Percentiles rank a stretch among this genome's conserved stretches.
Conservation (phyloP, 2,113 vertebrate species). For the Theropithecus gelada region DNA sequence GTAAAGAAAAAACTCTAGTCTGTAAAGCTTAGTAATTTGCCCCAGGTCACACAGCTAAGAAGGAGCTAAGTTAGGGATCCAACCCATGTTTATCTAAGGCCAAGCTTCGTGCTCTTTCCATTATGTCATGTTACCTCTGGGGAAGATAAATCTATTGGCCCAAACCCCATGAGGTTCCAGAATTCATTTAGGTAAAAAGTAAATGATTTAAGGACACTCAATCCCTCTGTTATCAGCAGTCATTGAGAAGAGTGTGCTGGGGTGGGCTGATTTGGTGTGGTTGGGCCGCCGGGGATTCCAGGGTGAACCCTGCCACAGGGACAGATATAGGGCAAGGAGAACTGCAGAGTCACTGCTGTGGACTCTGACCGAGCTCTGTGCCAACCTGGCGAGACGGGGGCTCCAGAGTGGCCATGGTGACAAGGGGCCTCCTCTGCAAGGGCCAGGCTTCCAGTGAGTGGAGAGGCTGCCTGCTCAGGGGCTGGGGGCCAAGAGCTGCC, state of each 20-base stretch:
- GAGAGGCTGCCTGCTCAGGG: neutral
- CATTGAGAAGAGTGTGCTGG: neutral
- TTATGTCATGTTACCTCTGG: neutral
- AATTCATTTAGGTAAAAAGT: neutral
- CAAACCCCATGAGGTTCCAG: neutral
- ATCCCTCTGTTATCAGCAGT: neutral
- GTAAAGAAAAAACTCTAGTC: neutral
- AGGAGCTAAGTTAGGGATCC: slow-evolving; percentile 26
- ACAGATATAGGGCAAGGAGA: rapidly evolving
- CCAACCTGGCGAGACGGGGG: rapidly evolving
- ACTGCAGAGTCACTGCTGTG: rapidly evolving
- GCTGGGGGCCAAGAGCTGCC: neutral
- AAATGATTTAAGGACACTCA: neutral
- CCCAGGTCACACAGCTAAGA: slow-evolving; percentile 39
- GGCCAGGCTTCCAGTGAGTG: neutral
- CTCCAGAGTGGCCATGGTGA: neutral
- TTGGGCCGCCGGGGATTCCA: neutral
- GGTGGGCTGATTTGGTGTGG: neutral
- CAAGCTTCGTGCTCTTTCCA: slow-evolving; percentile 21
- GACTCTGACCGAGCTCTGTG: neutral
- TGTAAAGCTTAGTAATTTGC: neutral
- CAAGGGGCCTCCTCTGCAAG: neutral
- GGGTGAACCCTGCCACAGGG: neutral
- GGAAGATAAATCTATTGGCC: neutral
- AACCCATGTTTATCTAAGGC: slow-evolving; percentile 15